Base-by-base conservation (phyloP, 2,888 invertebrate genomes). In the Cryptocheilus praepositus region DNA sequence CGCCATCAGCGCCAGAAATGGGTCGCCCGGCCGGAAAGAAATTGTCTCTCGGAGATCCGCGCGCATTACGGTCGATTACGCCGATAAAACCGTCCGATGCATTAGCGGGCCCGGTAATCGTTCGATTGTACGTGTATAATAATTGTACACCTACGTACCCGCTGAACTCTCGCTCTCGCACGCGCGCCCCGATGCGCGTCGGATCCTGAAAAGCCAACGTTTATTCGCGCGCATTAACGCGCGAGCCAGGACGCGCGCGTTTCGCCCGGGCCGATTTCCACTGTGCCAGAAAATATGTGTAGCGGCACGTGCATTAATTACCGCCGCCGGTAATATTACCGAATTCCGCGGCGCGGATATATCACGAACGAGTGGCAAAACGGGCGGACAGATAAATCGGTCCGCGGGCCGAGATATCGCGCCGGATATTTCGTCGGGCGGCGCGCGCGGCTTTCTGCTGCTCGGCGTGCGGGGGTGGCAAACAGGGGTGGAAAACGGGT, bases 11-110 rank as follows among this genome's bases (percentile, higher is more conserved):
- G 36, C 3, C 11, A 11, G 36, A 36, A 36, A 36, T 36, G 36
- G 36, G 36, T 51, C 72, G 62, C 65, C 7, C 13, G 36, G 43
- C 15, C 19, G 0, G 21, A 54, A 58, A 69, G 61, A 63, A 55
- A 62, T 63, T 62, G 54, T 53, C 61, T 62, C 58, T 5, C 62
- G 52, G 58, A 73, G 60, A 73, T 73, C 66, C 61, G 64, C 56
- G 59, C 49, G 61, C 57, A 70, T 73, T 67, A 73, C 62, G 70
- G 45, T 52, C 74, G 74, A 74, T 74, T 74, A 73, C 70, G 60
- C 55, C 58, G 74, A 74, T 74, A 74, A 74, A 70, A 73, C 73
- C 73, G 64, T 52, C 49, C 67, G 67, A 70, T 64, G 62, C 73
- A 70, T 74, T 70, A 74, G 67, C 57, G 49, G 36, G 36, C 49